These are phyloP conservation scores for Oenanthe melanoleuca DNA, from an alignment of 2,113 vertebrate species.

Conservation along the genomic window DNA sequence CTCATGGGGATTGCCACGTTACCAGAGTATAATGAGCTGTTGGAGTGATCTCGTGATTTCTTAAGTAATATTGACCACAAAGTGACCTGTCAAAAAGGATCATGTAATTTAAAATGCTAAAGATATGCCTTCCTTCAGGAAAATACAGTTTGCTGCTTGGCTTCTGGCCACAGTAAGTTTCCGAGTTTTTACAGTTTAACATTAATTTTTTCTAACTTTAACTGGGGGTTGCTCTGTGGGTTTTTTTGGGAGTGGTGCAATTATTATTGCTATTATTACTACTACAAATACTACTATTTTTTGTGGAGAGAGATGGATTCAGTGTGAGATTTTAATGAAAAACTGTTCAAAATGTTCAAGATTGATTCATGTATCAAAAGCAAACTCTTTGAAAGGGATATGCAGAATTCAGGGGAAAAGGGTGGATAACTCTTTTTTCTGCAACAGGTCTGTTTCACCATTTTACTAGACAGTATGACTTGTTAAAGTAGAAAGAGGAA, in stretches of 20 bases:
- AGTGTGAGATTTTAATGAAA: neutral
- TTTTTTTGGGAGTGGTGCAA: accelerated
- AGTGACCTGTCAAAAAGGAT: neutral
- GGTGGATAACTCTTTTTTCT: neutral
- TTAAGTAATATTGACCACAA: neutral
- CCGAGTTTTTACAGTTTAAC: neutral
- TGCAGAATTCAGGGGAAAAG: neutral
- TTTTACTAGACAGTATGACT: neutral
- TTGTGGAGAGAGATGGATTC: neutral
- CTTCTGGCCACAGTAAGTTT: neutral
- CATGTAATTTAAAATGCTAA: neutral
- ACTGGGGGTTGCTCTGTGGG: accelerated
- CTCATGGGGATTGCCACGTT: neutral
- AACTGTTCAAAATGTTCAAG: neutral
- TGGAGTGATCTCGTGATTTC: neutral
- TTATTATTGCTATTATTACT: neutral
- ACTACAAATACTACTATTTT: neutral
- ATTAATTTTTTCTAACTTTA: neutral
- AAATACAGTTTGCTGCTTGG: neutral
- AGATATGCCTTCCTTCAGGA: neutral
- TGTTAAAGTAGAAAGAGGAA: neutral
- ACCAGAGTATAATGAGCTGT: neutral
- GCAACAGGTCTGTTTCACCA: neutral
- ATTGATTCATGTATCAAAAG: neutral
- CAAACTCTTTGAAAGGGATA: neutral